These are phyloP conservation scores for Nymphalis io DNA, from an alignment of 1,140 invertebrate genomes.

Conservation along the genomic window DNA sequence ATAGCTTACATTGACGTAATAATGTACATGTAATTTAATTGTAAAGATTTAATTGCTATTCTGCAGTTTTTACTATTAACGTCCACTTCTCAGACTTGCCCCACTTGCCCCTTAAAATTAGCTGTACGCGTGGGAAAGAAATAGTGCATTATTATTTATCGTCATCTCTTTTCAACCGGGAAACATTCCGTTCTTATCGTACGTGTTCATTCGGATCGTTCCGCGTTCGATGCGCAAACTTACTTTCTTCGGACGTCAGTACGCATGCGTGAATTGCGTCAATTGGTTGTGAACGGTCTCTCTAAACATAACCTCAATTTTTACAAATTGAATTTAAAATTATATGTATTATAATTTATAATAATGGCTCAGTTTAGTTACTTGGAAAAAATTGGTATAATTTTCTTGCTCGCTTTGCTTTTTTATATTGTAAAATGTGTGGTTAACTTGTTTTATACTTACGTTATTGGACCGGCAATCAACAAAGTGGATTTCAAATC, in stretches of 20 bases:
- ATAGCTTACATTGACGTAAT: no score
- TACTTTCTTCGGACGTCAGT: conserved; percentile 50
- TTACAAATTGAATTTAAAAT: conserved; percentile 15
- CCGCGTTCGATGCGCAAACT: conserved; percentile 37
- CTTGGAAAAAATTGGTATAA: conserved; percentile 53
- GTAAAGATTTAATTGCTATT: no score
- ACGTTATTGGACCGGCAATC: conserved; percentile 55
- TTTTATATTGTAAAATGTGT: conserved; percentile 49
- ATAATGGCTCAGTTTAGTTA: conserved; percentile 46
- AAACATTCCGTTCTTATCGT: conserved; percentile 27
- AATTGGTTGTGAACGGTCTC: conserved; percentile 38
- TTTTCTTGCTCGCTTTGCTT: conserved; percentile 39
- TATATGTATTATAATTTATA: conserved; percentile 17
- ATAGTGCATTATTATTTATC: conserved; percentile 25
- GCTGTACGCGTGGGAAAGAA: conserved; percentile 6
- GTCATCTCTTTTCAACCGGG: conserved; percentile 24
- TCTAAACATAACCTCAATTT: conserved; percentile 42
- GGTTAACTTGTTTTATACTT: conserved; percentile 55
- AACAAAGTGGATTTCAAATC: conserved; percentile 67
- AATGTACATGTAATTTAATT: no score
- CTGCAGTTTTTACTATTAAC: background rate
- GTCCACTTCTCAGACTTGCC: no score
- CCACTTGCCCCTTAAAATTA: background rate
- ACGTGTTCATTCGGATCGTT: background rate
- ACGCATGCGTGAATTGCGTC: conserved; percentile 53